Evolutionary conservation across 2,888 invertebrate species (phyloP).

Genomic region (Seira sanloemensis): DNA sequence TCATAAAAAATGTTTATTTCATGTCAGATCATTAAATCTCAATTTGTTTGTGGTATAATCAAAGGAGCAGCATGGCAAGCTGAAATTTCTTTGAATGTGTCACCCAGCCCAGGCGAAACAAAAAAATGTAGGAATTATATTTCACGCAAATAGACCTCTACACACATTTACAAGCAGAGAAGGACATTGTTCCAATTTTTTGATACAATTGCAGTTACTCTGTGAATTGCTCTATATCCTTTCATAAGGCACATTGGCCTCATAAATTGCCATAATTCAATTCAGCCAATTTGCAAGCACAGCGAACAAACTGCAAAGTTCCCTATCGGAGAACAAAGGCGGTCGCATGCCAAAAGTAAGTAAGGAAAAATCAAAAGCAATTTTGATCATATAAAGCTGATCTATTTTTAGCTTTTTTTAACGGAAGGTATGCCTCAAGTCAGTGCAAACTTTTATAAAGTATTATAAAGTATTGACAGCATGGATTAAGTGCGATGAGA

Average conservation of each 20-base stretch:
- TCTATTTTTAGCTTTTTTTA: not conserved
- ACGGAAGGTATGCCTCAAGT: no score
- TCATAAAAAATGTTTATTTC: no score
- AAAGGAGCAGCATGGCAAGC: constrained; percentile 4
- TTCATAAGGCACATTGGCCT: no score
- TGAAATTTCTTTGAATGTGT: constrained; percentile 23
- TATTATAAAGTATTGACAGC: not conserved
- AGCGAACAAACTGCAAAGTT: not conserved
- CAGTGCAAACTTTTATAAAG: no score
- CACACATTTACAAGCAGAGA: no score
- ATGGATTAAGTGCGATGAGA: not conserved
- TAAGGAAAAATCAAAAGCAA: not conserved
- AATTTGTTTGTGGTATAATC: not conserved
- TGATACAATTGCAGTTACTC: not conserved
- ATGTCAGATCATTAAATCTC: not conserved
- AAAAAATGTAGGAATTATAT: not conserved
- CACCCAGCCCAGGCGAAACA: constrained; percentile 23
- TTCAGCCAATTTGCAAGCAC: not conserved
- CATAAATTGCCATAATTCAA: not conserved
- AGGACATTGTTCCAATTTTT: constrained; percentile 43
- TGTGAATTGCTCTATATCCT: no score
- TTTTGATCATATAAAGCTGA: not conserved
- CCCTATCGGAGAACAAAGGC: not conserved
- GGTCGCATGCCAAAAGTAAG: not conserved
- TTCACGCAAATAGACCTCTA: not conserved